Base-by-base conservation (phyloP, 2,797 vertebrate species). In the Malurus splendens region DNA sequence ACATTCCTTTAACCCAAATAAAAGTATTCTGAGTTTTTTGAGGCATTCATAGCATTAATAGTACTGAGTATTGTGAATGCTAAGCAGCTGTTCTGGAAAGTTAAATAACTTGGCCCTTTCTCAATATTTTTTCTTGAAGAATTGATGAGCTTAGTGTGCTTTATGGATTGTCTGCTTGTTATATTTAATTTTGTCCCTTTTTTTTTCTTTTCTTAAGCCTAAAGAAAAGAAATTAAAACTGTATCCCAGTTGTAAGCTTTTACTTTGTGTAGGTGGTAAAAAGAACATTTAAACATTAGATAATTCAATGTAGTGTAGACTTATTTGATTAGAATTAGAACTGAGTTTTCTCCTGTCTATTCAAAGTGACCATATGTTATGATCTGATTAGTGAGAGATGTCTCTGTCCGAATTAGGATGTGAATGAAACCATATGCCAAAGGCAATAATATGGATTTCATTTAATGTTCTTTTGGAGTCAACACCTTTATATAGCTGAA, bases 81-180 rank as follows among this genome's bases (percentile, higher is more conserved):
- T 83, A 61, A 78, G 56, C 38, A 82, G 36, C 32, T 79, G 45
- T 59, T 85, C 81, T 74, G 39, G 19, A 44, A 89, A 62, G 50
- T 76, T 88, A 86, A 90, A 80, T 80, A 74, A 55, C 60, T 75
- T 92, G 65, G 36, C 52, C 8, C 7, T 78, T 94, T 88, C 56
- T 32, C 70, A 78, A 13, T 64, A 14, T 27, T 62, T 66, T 81
- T 73, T 64, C 36, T 7, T 7, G 6, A 72, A 76, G 56, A 92
- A 70, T 18, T 55, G 24, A 59, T 86, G 39, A 60, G 28, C 6
- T 41, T 85, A 70, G 20, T 51, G 20, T 67, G 27, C 41, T 88
- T 88, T 64, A 55, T 61, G 48, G 23, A 20, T 88, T 20, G 19
- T 47, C 18, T 86, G 33, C 28, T 42, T 64, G 15, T 54, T 84